Base-by-base conservation (phyloP, 2,888 invertebrate genomes). In the Pardosa pseudoannulata region DNA sequence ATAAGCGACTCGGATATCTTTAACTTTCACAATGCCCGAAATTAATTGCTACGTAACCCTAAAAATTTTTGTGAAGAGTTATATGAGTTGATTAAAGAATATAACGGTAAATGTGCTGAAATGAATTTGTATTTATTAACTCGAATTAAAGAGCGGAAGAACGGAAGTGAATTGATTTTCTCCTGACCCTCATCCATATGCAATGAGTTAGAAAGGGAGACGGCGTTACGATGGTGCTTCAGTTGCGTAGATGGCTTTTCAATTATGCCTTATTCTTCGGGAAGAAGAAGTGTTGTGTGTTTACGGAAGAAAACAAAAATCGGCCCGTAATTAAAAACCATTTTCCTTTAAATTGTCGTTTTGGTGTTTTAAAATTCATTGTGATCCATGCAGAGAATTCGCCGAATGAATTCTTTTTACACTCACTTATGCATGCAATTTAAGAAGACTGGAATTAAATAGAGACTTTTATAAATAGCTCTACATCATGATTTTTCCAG, bases 81-180 rank as follows among this genome's bases (percentile, higher is more conserved):
- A 13, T 5, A 46, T 5, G 2, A 46, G 41, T 16, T 46, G 13
- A 46, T 46, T 46, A 46, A 46, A 46, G 41, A 46, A 46, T 46
- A 9, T 46, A 11, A 16, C 9, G 2, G 16, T 13, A 46, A n/a
- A 46, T 46, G 41, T 16, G 41, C 16, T 46, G 41, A 46, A 16
- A 46, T 46, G 41, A 46, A 46, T 16, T 16, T 46, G 41, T 46
- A 46, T 46, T 46, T 46, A 46, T 46, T 46, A 46, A 46, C 9
- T 46, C 41, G 16, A 46, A 46, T 46, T 46, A 16, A 46, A 46
- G 41, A 46, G 41, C 41, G 13, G 41, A 46, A 46, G 41, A 46
- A 46, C 6, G 41, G 41, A 46, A 46, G 41, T 46, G 41, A 46
- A 46, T 46, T 46, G 41, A 46, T 46, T 46, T 46, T 46, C 41